Evolutionary conservation across 2,113 vertebrate genomes (phyloP).

Genomic region (Megaleporinus macrocephalus): DNA sequence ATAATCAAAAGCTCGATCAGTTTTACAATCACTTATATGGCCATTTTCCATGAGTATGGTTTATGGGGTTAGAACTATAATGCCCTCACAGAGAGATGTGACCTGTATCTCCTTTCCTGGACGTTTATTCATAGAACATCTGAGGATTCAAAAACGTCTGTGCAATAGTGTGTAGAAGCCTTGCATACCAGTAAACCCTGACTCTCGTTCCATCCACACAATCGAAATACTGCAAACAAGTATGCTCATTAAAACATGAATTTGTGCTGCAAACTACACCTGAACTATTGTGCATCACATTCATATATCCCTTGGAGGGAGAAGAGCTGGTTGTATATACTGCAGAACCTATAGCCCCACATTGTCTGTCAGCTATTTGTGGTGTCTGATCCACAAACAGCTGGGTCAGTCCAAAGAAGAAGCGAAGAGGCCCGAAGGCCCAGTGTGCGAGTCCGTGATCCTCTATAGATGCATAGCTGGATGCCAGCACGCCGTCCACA

Average conservation of each 20-base stretch:
- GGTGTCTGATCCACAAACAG: constrained; percentile 62
- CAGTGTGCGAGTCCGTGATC: constrained; percentile 90
- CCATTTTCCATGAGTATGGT: constrained; percentile 26
- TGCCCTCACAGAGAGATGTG: neutral
- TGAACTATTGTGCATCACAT: constrained; percentile 41
- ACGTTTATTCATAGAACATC: constrained; percentile 67
- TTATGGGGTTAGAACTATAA: constrained; percentile 14
- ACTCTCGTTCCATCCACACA: constrained; percentile 56
- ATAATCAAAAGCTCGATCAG: constrained; percentile 25
- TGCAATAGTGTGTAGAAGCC: constrained; percentile 86
- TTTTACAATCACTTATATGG: constrained; percentile 9
- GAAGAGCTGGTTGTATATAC: constrained; percentile 31
- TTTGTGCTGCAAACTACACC: constrained; percentile 45
- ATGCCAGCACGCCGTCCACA: constrained; percentile 88
- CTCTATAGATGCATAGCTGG: constrained; percentile 88
- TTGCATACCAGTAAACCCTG: constrained; percentile 92
- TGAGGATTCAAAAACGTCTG: constrained; percentile 79
- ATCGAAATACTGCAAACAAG: constrained; percentile 37
- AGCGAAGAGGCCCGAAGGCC: constrained; percentile 87
- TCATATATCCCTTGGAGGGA: constrained; percentile 33
- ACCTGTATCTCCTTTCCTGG: neutral
- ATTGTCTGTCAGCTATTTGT: constrained; percentile 25
- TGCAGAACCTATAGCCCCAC: constrained; percentile 4
- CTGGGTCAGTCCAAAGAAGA: constrained; percentile 81
- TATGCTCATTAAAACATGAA: constrained; percentile 50